Evolutionary conservation across 1,140 invertebrate species (phyloP), one percentile per base, ranked within the genome.

Genomic region (Penaeus chinensis): DNA sequence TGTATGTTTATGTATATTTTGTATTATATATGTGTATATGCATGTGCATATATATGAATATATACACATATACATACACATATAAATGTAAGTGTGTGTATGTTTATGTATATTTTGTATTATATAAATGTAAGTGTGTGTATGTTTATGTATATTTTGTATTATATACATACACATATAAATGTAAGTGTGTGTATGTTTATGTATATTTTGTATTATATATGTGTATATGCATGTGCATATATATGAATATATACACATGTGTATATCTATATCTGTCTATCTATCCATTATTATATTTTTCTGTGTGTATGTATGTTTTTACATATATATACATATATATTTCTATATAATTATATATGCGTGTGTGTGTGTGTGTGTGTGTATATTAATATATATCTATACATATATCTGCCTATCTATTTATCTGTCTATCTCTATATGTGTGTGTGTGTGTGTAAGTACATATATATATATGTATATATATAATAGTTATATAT

Each of bases 11-110:
- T n/a, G n/a, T n/a, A n/a, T n/a, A n/a, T n/a, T n/a, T n/a, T n/a
- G n/a, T n/a, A n/a, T n/a, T n/a, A 71, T 20, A 71, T 71, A 71
- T 71, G n/a, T 71, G 32, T 71, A 71, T 71, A 71, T 71, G n/a
- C n/a, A n/a, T 71, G n/a, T 71, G 8, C n/a, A 71, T 71, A 71
- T 71, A 69, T 27, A 37, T 37, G 5, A 3, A 37, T 37, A 37
- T 37, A 37, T 37, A 37, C 5, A 37, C 5, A 37, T 69, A 27
- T 32, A 32, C 32, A 32, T 32, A 32, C 32, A 32, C 32, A 32
- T 32, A 32, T 32, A 2, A 32, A 32, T 32, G 32, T 32, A 32
- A 32, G 32, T 32, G 32, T 32, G 32, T 32, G 32, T 32, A 32
- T 32, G 32, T 32, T 32, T 32, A 32, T 32, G 32, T 0, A 32